Percentiles rank a stretch among this genome's conserved stretches.
Evolutionary conservation across 2,113 vertebrate species (phyloP).

Genomic region (Irena cyanogastra): DNA sequence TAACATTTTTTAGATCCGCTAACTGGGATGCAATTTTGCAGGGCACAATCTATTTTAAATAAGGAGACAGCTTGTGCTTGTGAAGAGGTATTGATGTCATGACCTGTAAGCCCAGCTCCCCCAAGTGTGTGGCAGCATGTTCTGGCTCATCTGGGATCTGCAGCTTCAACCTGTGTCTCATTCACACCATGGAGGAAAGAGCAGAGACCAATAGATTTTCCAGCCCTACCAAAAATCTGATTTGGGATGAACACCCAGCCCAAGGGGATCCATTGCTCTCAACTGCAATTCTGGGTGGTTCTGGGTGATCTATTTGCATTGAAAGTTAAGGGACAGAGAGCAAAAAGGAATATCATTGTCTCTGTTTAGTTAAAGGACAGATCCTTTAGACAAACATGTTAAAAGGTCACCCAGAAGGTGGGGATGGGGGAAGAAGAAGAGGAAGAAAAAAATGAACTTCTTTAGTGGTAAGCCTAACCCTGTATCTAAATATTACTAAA

Average conservation of each 20-base stretch:
- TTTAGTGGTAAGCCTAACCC: not conserved
- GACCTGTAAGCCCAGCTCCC: not conserved
- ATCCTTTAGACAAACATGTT: not conserved
- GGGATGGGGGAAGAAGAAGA: not conserved
- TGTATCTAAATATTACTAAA: not conserved
- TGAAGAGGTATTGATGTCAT: not conserved
- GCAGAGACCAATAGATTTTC: not conserved
- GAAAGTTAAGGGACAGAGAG: not conserved
- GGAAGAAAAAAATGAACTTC: not conserved
- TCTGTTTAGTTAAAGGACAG: not conserved
- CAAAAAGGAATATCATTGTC: not conserved
- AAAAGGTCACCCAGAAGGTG: not conserved
- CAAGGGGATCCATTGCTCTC: not conserved
- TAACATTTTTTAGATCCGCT: not conserved
- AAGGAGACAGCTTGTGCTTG: not conserved
- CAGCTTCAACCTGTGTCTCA: not conserved
- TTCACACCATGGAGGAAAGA: not conserved
- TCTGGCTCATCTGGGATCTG: not conserved
- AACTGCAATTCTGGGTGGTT: accelerated
- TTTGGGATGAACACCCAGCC: not conserved
- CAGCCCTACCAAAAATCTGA: not conserved
- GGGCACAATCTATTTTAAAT: not conserved
- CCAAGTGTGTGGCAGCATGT: not conserved
- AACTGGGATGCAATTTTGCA: not conserved
- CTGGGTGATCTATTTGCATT: not conserved